These are phyloP conservation scores for Myrmophylax atrothorax DNA, from an alignment of 2,113 vertebrate species.

Conservation along the genomic window DNA sequence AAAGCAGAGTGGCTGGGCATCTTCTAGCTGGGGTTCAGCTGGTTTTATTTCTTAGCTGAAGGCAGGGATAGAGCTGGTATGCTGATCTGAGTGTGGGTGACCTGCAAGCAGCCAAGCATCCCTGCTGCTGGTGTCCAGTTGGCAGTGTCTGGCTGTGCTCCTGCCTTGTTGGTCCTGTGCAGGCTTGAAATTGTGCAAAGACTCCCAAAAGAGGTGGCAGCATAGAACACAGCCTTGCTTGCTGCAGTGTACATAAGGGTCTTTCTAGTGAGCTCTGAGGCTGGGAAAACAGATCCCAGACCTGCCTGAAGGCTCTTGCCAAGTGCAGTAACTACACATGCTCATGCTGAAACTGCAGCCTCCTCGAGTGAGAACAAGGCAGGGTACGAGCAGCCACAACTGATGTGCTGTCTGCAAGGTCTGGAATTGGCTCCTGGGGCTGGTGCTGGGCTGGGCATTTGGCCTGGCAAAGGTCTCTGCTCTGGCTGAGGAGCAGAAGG, in stretches of 20 bases:
- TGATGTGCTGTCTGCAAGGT: rapidly evolving
- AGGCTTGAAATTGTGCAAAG: background rate
- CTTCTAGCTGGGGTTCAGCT: background rate
- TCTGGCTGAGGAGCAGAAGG: background rate
- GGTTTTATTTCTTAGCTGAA: background rate
- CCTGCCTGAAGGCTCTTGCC: background rate
- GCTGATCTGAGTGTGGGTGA: background rate
- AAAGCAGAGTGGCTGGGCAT: background rate
- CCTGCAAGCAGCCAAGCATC: background rate
- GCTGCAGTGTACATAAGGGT: background rate
- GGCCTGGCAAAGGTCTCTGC: background rate
- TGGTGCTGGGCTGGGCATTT: background rate
- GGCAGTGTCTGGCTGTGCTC: background rate
- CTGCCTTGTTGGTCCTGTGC: background rate
- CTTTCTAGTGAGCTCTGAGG: background rate
- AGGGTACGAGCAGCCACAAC: background rate
- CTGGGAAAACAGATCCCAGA: background rate
- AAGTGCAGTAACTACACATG: background rate
- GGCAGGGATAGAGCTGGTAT: background rate
- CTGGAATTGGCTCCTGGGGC: background rate
- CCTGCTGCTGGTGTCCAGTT: background rate
- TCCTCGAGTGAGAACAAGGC: background rate
- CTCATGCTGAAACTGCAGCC: background rate
- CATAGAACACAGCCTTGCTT: background rate
- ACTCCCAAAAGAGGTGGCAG: background rate